phyloP scores from a whole-genome alignment of 2,113 vertebrate genomes.

The Tyrannus savana region DNA sequence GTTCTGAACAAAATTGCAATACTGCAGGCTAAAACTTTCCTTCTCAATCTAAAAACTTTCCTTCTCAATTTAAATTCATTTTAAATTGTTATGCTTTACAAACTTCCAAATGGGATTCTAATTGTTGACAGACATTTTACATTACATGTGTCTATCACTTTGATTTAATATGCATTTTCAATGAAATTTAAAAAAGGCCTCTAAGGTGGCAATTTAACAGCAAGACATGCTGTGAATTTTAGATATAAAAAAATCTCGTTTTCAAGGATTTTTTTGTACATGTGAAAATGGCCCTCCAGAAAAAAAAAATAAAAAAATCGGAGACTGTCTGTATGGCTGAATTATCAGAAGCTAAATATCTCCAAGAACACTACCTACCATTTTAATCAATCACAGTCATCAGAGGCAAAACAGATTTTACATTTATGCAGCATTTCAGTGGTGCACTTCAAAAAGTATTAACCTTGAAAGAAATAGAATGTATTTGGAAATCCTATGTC shows the following conservation, averaged over 20 bases:
- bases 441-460: conserved; percentile 23
- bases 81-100: conserved; percentile 69
- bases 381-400: conserved; percentile 35
- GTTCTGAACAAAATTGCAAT: not conserved
- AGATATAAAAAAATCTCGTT: conserved; percentile 59
- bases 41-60: conserved; percentile 47
- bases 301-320: not conserved
- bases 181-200: conserved; percentile 67
- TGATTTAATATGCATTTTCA: conserved; percentile 75
- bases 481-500: conserved; percentile 39
- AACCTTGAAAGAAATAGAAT: conserved; percentile 31
- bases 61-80: conserved; percentile 57
- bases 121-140: conserved; percentile 71
- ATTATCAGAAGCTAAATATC: conserved; percentile 26
- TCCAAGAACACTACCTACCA: not conserved
- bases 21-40: conserved; percentile 41
- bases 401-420: conserved; percentile 11
- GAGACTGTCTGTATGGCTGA: not conserved
- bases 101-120: conserved; percentile 70
- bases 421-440: conserved; percentile 33
- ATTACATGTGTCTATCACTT: conserved; percentile 72
- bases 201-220: conserved; percentile 72
- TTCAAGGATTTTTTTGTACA: not conserved
- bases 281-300: conserved; percentile 11
- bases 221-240: conserved; percentile 68